phyloP scores from a whole-genome alignment of 2,113 vertebrate species.

The Sinocyclocheilus anophthalmus region DNA sequence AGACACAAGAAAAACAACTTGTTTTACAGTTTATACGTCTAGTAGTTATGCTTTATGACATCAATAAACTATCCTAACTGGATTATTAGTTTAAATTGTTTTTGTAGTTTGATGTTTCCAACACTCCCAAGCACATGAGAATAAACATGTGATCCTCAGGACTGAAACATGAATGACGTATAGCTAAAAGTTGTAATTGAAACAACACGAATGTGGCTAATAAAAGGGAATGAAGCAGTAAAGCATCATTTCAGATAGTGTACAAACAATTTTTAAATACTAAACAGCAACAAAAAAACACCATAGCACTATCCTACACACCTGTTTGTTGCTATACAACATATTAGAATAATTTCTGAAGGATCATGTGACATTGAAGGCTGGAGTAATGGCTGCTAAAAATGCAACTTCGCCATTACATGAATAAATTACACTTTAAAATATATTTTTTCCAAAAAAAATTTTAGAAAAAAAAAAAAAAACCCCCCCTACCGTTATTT shows the following conservation, averaged over 20 bases:
- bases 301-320: not conserved
- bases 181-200: conserved; percentile 10
- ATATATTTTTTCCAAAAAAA: no score
- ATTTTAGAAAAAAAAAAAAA: no score
- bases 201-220: not conserved
- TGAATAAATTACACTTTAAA: no score
- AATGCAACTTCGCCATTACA: no score
- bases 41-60: conserved; percentile 59
- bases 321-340: not conserved
- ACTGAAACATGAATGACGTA: conserved; percentile 14
- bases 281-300: not conserved
- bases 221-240: conserved; percentile 13
- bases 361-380: no score
- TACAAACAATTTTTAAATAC: not conserved
- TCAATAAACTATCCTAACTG: conserved; percentile 65
- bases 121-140: conserved; percentile 43
- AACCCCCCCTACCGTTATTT: no score
- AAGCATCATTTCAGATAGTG: not conserved
- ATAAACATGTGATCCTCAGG: conserved; percentile 8
- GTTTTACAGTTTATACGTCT: conserved; percentile 60
- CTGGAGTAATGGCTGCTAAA: no score
- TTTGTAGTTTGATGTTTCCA: conserved; percentile 50
- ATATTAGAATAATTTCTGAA: no score
- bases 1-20: conserved; percentile 58
- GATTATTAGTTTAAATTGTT: conserved; percentile 60